Evolutionary conservation across 2,797 vertebrate genomes (phyloP), one percentile per base, ranked within the genome.

Genomic region (Clarias pachynema): DNA sequence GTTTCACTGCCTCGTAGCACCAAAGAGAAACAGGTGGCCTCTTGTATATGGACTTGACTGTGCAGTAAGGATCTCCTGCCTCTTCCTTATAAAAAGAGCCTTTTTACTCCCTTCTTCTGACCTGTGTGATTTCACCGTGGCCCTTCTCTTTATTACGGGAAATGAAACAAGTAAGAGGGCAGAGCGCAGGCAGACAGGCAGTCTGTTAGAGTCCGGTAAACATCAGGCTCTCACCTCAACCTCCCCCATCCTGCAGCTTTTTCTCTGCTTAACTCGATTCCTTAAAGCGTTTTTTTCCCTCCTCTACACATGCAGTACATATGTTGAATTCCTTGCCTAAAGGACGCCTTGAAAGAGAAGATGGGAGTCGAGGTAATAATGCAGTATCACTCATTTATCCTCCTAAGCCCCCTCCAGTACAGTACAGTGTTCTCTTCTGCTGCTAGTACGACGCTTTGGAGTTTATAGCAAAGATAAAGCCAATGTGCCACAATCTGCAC

Each of bases 21-120:
- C 88, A 86, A 15, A 65, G 5, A 87, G 87, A 90, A 92, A 89
- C 93, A 94, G 93, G 92, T 94, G 90, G 88, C 87, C 70, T 59
- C 90, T 90, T 87, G 89, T 91, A 72, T 79, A 15, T 85, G 1
- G 66, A 82, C 24, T 82, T 87, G 81, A 86, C 70, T 3, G 82
- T 24, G 87, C 82, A 29, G 82, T 72, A 84, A 72, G 65, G 6
- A 83, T 74, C 87, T 85, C 79, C 83, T 81, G 85, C 81, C 81
- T 79, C 29, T 26, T 24, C 34, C 70, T n/a, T 88, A 86, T 90
- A 92, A 92, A 94, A 93, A 92, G 92, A 91, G 87, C 82, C 83
- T 93, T 92, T 95, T 94, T 88, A 94, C 83, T 89, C 57, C 53
- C 65, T 68, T 44, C 86, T 81, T 75, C 89, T 83, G 78, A 29